Conservation (phyloP, 2,888 invertebrate genomes). For the Fragum fragum region DNA sequence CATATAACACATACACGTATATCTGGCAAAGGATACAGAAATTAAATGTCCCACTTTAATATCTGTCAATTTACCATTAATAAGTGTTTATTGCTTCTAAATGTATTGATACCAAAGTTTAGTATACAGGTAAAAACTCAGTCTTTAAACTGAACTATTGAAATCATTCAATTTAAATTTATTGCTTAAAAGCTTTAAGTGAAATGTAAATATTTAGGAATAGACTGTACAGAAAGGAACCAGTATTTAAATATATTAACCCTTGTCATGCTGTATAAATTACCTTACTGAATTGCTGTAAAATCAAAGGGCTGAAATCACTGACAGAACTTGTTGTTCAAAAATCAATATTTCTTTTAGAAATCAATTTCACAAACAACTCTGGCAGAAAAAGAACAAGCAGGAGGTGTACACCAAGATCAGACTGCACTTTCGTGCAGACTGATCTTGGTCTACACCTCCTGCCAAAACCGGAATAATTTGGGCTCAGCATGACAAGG, state of each 20-base stretch:
- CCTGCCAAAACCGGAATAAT: too few species aligned
- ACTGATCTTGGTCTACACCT: too few species aligned
- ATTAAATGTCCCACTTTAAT: neutral
- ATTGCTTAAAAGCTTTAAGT: conserved; percentile 23
- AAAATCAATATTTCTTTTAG: too few species aligned
- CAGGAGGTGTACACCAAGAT: too few species aligned
- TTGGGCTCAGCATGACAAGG: too few species aligned
- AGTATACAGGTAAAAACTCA: neutral
- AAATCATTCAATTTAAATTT: conserved; percentile 23
- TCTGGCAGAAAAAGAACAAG: too few species aligned
- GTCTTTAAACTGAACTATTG: conserved; percentile 18
- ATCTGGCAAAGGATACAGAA: conserved; percentile 3
- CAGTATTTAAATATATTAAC: neutral
- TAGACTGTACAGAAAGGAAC: neutral
- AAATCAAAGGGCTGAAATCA: too few species aligned
- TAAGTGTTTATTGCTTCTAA: conserved; percentile 3
- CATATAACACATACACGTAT: neutral
- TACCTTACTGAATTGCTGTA: too few species aligned
- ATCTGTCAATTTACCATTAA: neutral
- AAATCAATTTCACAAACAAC: too few species aligned
- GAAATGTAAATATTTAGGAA: conserved; percentile 16
- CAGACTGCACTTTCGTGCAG: too few species aligned
- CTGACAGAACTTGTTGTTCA: too few species aligned
- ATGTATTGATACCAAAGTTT: conserved; percentile 3
- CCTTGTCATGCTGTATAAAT: too few species aligned